Conservation (phyloP, 2,797 vertebrate species). For the Amazona finschi region DNA sequence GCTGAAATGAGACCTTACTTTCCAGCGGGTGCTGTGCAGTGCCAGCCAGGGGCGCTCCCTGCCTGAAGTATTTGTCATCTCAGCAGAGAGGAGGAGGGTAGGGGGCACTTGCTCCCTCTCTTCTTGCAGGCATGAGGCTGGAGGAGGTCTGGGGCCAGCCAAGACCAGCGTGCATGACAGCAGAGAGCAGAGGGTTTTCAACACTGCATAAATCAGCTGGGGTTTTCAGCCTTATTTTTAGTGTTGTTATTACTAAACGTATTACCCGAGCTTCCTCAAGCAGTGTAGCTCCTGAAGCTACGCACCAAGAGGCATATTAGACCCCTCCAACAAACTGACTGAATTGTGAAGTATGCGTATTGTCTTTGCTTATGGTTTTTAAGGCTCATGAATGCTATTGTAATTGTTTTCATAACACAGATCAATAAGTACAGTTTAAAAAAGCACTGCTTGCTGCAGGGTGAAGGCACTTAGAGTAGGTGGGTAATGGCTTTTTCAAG, state of each 20-base stretch:
- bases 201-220: not conserved
- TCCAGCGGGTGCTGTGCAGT: not conserved
- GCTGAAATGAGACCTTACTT: not conserved
- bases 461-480: not conserved
- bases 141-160: not conserved
- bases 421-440: constrained; percentile 30
- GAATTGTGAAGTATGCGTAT: not conserved
- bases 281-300: not conserved
- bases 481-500: not conserved
- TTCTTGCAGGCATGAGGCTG: rapidly evolving
- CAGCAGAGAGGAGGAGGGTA: not conserved
- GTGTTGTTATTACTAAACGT: not conserved
- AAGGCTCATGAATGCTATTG: not conserved
- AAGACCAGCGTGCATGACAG: not conserved
- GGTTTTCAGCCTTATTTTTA: not conserved
- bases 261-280: not conserved
- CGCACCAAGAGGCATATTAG: not conserved
- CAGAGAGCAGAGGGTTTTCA: not conserved
- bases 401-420: constrained; percentile 38
- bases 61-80: not conserved
- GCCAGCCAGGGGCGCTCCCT: not conserved
- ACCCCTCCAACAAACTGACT: not conserved
- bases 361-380: constrained; percentile 30
- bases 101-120: not conserved
- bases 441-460: not conserved